A percentile compares a stretch with the other conserved stretches of the same genome.
phyloP scores from a whole-genome alignment of 2,888 invertebrate genomes.

The Hybos culiciformis region DNA sequence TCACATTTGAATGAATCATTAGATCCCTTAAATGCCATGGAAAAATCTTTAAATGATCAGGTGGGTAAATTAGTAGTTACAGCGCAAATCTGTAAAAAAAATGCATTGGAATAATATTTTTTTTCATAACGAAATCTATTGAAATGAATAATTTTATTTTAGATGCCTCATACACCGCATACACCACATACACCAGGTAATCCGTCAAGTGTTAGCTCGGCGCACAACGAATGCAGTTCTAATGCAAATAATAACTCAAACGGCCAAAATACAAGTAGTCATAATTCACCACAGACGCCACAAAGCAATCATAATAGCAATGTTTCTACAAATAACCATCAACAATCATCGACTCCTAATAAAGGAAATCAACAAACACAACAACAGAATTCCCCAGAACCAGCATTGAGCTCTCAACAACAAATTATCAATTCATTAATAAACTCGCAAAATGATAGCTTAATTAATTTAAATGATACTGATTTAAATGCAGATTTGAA shows the following conservation, averaged over 20 bases:
- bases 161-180: conserved; percentile 76
- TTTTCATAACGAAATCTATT: neutral
- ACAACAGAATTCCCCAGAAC: conserved; percentile 18
- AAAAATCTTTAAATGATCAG: conserved; percentile 82
- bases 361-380: conserved; percentile 15
- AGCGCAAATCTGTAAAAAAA: neutral
- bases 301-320: conserved; percentile 13
- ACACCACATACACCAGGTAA: conserved; percentile 61
- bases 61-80: conserved; percentile 37
- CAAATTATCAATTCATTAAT: conserved; percentile 27
- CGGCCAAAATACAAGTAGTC: conserved; percentile 19
- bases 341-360: conserved; percentile 7
- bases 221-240: conserved; percentile 36
- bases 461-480: conserved; percentile 43
- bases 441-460: conserved; percentile 23
- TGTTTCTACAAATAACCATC: conserved; percentile 6
- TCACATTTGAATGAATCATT: conserved; percentile 74
- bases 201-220: conserved; percentile 68
- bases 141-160: conserved; percentile 4
- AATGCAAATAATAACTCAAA: conserved; percentile 15
- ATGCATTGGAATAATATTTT: conserved; percentile 5
- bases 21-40: conserved; percentile 86
- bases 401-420: conserved; percentile 23
- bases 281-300: conserved; percentile 37
- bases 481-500: conserved; percentile 80